phyloP scores from a whole-genome alignment of 2,888 invertebrate species.

The Chrysodeixis includens region DNA sequence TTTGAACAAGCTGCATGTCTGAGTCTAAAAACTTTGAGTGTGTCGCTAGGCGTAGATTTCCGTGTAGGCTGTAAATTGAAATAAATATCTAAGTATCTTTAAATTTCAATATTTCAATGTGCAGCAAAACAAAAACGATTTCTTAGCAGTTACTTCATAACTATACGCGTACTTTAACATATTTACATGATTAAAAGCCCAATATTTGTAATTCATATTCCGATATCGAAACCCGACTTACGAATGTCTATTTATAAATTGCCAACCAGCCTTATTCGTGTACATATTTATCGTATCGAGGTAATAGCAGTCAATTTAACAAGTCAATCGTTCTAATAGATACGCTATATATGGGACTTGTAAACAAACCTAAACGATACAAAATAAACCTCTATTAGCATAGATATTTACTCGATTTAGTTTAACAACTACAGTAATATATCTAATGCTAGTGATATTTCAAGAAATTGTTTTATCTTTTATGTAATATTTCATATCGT shows the following conservation, averaged over 20 bases:
- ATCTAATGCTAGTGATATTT: constrained; percentile 35
- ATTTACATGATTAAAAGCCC: constrained; percentile 14
- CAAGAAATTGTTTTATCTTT: neutral
- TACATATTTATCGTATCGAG: constrained; percentile 40
- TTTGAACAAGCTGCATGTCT: constrained; percentile 44
- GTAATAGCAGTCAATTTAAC: constrained; percentile 61
- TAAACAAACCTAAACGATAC: constrained; percentile 64
- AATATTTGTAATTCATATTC: constrained; percentile 29
- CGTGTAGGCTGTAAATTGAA: neutral
- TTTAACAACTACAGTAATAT: constrained; percentile 30
- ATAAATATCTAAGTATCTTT: too few species aligned
- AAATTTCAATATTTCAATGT: too few species aligned
- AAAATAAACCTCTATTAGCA: constrained; percentile 66
- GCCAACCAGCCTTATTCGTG: constrained; percentile 32
- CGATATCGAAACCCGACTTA: constrained; percentile 20
- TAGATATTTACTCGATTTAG: constrained; percentile 62
- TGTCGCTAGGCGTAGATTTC: constrained; percentile 7
- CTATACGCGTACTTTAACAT: neutral
- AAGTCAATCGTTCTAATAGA: constrained; percentile 61
- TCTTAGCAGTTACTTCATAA: constrained; percentile 4
- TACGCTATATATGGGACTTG: constrained; percentile 60
- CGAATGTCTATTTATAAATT: constrained; percentile 31
- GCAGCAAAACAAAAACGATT: too few species aligned
- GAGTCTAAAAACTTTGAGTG: constrained; percentile 19
- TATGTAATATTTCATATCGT: too few species aligned